Percentiles rank a stretch among this genome's conserved stretches.
Evolutionary conservation across 2,888 invertebrate species (phyloP).

Genomic region (Drosophila mimica): DNA sequence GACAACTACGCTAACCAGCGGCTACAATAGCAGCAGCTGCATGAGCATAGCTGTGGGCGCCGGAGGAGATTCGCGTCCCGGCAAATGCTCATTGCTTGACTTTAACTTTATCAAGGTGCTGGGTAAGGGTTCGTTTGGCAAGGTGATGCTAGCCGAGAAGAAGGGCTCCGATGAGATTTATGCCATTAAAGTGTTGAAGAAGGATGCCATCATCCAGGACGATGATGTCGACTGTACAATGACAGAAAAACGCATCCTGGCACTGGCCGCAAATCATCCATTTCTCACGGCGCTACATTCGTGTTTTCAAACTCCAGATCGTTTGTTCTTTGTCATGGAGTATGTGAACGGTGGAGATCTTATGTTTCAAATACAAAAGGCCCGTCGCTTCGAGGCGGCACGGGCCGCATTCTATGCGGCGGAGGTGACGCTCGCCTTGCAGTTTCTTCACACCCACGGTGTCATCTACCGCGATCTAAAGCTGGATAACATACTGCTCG

Average conservation of each 20-base stretch:
- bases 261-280: conserved; percentile 98
- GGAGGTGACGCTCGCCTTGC: conserved; percentile 98
- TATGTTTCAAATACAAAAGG: conserved; percentile 99
- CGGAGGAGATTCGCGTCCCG: conserved; percentile 78
- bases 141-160: conserved; percentile 98
- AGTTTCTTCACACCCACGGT: conserved; percentile 98
- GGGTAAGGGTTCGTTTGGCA: conserved; percentile 99
- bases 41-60: conserved; percentile 76
- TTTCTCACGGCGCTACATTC: conserved; percentile 98
- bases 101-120: conserved; percentile 99
- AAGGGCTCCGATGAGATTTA: conserved; percentile 96
- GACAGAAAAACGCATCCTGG: conserved; percentile 98
- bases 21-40: conserved; percentile 76
- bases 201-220: conserved; percentile 99
- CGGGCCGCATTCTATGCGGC: conserved; percentile 98
- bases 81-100: conserved; percentile 92
- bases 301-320: conserved; percentile 98
- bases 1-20: conserved; percentile 72
- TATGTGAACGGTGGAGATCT: conserved; percentile 99
- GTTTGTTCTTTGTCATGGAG: conserved; percentile 99
- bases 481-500: conserved; percentile 98
- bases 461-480: conserved; percentile 99
- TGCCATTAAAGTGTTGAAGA: conserved; percentile 96
- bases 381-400: conserved; percentile 98
- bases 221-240: conserved; percentile 99